Percentiles rank a stretch among this genome's conserved stretches.
Conservation (phyloP, 2,888 invertebrate genomes). For the Smittia aterrima region DNA sequence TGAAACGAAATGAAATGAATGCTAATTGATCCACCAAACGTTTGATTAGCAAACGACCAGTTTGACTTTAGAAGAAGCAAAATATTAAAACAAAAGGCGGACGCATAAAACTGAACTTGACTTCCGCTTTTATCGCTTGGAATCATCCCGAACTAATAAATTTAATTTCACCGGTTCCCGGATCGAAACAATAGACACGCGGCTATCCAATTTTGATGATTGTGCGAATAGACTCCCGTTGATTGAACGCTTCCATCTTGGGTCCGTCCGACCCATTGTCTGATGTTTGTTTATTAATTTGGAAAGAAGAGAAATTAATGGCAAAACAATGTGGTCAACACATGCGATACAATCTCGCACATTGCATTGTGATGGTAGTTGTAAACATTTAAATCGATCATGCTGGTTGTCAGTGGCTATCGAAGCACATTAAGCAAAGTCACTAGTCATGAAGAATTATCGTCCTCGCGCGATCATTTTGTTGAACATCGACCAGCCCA, state of each 20-base stretch:
- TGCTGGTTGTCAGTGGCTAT: background rate
- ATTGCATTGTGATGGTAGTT: background rate
- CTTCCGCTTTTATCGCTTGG: background rate
- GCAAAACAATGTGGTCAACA: constrained; percentile 1
- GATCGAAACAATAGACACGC: background rate
- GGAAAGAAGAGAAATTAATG: constrained; percentile 15
- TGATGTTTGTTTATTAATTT: background rate
- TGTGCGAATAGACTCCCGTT: constrained; percentile 14
- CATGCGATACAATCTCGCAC: constrained; percentile 15
- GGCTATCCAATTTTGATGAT: background rate
- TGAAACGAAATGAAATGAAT: background rate
- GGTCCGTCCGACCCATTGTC: no score
- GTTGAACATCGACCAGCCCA: constrained; percentile 16
- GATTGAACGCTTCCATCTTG: background rate
- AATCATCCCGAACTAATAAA: background rate
- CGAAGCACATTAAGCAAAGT: background rate
- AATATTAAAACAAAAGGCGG: constrained; percentile 8
- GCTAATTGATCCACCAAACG: background rate
- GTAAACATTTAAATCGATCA: background rate
- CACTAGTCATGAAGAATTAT: background rate
- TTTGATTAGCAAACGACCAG: no score
- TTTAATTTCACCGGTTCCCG: background rate
- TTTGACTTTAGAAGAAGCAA: background rate
- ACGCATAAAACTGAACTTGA: background rate
- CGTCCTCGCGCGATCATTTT: background rate